phyloP scores from a whole-genome alignment of 2,113 vertebrate species.

The Scomber colias region DNA sequence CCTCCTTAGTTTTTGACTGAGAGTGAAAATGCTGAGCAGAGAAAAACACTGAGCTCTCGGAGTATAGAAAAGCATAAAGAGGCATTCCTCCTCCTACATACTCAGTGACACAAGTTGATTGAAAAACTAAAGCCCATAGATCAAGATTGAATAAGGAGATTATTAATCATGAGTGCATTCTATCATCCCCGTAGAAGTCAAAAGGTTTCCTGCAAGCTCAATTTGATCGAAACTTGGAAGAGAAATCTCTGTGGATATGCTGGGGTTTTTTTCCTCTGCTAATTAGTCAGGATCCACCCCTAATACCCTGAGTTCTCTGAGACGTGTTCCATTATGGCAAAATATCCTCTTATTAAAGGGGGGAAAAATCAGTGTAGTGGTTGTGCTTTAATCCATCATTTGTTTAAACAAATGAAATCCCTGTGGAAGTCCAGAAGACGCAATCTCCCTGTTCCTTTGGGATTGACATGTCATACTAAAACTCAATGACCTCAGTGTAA shows the following conservation, averaged over 20 bases:
- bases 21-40: slow-evolving; percentile 40
- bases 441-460: slow-evolving; percentile 68
- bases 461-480: slow-evolving; percentile 72
- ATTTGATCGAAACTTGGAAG: slow-evolving; percentile 67
- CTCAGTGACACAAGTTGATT: slow-evolving; percentile 75
- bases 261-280: slow-evolving; percentile 64
- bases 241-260: slow-evolving; percentile 76
- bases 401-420: slow-evolving; percentile 79
- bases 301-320: slow-evolving; percentile 72
- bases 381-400: slow-evolving; percentile 80
- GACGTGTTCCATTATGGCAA: slow-evolving; percentile 72
- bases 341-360: slow-evolving; percentile 72
- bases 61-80: slow-evolving; percentile 39
- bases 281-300: slow-evolving; percentile 78
- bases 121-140: slow-evolving; percentile 82
- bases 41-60: neutral
- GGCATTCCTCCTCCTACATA: slow-evolving; percentile 19
- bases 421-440: slow-evolving; percentile 68
- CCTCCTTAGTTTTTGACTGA: slow-evolving; percentile 43
- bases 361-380: slow-evolving; percentile 59
- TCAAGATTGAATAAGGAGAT: slow-evolving; percentile 84
- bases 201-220: slow-evolving; percentile 62
- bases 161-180: slow-evolving; percentile 80
- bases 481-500: slow-evolving; percentile 54
- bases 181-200: slow-evolving; percentile 76